phyloP scores from a whole-genome alignment of 1,140 invertebrate species.

The Theocolax elegans region DNA sequence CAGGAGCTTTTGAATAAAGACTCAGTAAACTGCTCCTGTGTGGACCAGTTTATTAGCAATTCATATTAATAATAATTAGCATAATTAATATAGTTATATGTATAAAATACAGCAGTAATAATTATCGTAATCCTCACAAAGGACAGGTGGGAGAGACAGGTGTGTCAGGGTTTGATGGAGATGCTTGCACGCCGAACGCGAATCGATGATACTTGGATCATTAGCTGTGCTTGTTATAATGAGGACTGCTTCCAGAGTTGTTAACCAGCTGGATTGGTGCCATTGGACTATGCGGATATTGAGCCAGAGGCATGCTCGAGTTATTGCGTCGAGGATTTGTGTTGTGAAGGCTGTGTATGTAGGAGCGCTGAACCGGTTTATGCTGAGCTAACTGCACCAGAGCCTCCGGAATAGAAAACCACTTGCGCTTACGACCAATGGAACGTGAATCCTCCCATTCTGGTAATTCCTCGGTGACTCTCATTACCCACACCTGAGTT shows the following conservation, averaged over 20 bases:
- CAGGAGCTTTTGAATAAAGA: constrained; percentile 31
- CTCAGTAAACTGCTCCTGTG: constrained; percentile 46
- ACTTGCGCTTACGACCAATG: constrained; percentile 89
- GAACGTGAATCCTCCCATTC: constrained; percentile 94
- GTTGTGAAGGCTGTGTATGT: constrained; percentile 74
- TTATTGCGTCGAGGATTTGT: constrained; percentile 63
- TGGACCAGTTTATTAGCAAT: constrained; percentile 61
- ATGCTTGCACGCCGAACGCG: constrained; percentile 41
- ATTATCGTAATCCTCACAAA: constrained; percentile 52
- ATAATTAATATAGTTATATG: constrained; percentile 59
- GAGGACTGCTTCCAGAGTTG: constrained; percentile 62
- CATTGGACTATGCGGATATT: constrained; percentile 60
- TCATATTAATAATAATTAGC: constrained; percentile 55
- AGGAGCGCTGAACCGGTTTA: constrained; percentile 90
- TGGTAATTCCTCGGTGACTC: constrained; percentile 88
- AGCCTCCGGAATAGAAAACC: constrained; percentile 91
- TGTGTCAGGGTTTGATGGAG: constrained; percentile 45
- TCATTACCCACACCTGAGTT: constrained; percentile 93
- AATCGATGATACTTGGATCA: constrained; percentile 40
- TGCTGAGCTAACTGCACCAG: constrained; percentile 85
- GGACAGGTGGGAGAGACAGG: constrained; percentile 22
- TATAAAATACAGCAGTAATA: constrained; percentile 62
- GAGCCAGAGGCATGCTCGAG: constrained; percentile 53
- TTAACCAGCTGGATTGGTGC: constrained; percentile 63
- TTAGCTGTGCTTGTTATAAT: constrained; percentile 65